Base-by-base conservation (phyloP, 2,888 invertebrate species). In the Epinotia bilunana region DNA sequence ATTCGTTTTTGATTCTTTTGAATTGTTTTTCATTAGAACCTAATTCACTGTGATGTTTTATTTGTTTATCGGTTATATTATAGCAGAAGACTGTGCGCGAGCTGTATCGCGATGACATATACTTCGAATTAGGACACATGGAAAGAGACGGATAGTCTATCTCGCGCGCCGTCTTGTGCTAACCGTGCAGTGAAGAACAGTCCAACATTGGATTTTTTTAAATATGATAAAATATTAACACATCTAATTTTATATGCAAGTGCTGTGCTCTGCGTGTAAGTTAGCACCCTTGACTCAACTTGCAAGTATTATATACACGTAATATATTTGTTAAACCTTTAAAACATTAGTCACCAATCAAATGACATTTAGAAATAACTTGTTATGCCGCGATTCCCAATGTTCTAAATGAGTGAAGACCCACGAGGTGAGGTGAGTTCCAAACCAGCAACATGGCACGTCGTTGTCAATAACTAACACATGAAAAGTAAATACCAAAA, bases 331-430 rank as follows among this genome's bases (percentile, higher is more conserved):
- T 39, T 39, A 39, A 39, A 39, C 39, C 9, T 39, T 39, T 39
- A 39, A 63, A 43, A 72, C 12, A 46, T 33, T 49, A 33, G 58
- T 74, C 57, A 16, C 46, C 57, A 74, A 43, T 53, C 12, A 13
- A 6, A 67, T 62, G 13, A 57, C 28, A 46, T n/a, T 33, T 53
- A 23, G 33, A 12, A 33, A 67, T 67, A 20, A 16, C 7, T 46
- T 49, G 13, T n/a, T 16, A 39, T 39, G 62, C 49, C 23, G 23
- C 28, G 28, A 49, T 57, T 68, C n/a, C 61, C 55, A 60, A 55
- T 61, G 39, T 61, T 28, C 13, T 33, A 72, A 89, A 93, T 93
- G 93, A 93, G 92, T 92, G 93, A 93, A 93, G 92, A 92, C 91
- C 88, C 88, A 88, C 87, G 65, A 76, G 80, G 68, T 80, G 79